Conservation (phyloP, 2,888 invertebrate species). For the Archaeoteleia sp. region DNA sequence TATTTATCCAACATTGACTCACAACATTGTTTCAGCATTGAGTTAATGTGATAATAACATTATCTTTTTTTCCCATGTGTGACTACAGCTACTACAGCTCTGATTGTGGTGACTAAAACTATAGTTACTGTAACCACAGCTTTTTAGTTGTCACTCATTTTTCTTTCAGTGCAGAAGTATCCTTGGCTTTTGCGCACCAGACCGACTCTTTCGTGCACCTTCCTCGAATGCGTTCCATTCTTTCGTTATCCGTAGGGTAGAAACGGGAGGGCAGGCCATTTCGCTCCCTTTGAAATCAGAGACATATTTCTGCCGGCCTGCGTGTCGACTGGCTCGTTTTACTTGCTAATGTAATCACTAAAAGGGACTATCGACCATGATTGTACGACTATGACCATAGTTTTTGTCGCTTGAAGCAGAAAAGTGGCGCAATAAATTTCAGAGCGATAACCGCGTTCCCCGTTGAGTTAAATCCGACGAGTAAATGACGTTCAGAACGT, state of each 20-base stretch:
- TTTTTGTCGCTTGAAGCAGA: slow-evolving; percentile 31
- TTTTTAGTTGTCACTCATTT: no score
- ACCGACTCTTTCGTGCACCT: slow-evolving; percentile 13
- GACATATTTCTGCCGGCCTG: slow-evolving; percentile 50
- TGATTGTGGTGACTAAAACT: no score
- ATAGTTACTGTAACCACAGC: no score
- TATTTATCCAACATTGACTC: no score
- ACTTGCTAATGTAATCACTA: slow-evolving; percentile 72
- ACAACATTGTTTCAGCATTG: no score
- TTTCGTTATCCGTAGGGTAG: slow-evolving; percentile 23
- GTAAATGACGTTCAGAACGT: slow-evolving; percentile 14
- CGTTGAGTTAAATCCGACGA: not conserved
- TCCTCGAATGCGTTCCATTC: slow-evolving; percentile 21
- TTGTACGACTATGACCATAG: slow-evolving; percentile 50
- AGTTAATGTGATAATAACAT: no score
- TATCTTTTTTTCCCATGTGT: no score
- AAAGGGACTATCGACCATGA: slow-evolving; percentile 63
- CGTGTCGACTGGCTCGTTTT: slow-evolving; percentile 65
- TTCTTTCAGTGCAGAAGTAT: no score
- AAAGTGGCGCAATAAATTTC: slow-evolving; percentile 16
- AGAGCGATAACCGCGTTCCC: not conserved
- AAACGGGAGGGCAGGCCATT: slow-evolving; percentile 16
- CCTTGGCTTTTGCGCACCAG: not conserved
- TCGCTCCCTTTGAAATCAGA: slow-evolving; percentile 46
- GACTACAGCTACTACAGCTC: no score